Evolutionary conservation across 2,113 vertebrate genomes (phyloP), one percentile per base, ranked within the genome.

Genomic region (Zosterops pallidus): DNA sequence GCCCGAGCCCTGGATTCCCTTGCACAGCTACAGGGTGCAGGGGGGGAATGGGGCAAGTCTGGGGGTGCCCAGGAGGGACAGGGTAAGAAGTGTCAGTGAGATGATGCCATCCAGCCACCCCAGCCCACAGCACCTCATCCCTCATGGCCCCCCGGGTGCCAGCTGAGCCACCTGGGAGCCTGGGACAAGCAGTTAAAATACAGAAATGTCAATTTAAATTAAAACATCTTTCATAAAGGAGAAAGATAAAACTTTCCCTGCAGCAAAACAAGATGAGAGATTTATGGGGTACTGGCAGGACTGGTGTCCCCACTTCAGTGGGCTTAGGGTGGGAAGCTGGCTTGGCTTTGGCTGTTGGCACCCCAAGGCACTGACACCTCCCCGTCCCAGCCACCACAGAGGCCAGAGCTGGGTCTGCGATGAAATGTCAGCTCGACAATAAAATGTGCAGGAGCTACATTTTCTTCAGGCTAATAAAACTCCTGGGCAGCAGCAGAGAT

Each of bases 161-260:
- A 69, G 19, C 31, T 1, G 6, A 52, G 47, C 56, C 14, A 6
- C n/a, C 17, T 11, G 6, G 37, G 53, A 92, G 35, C 55, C 59
- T 3, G 9, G 63, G 25, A 56, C 39, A 70, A 62, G 67, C 47
- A 62, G 59, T 89, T 78, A 92, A 71, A 89, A 78, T 35, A 44
- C 26, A 91, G 75, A 94, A 96, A 90, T 64, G 49, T 59, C 95
- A 76, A 56, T 76, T 94, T 86, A 93, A 96, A 96, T 94, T 90
- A 83, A 95, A 97, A 41, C 0, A 4, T n/a, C 18, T 59, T 94
- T 89, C 72, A 71, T 79, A 85, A 88, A 55, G 42, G 19, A 88
- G 83, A 77, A 37, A 68, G n/a, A 94, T 37, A 92, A 89, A 93
- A 64, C 33, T n/a, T 86, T 89, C 52, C 72, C 53, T 0, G 35